Evolutionary conservation across 2,797 vertebrate genomes (phyloP), one percentile per base, ranked within the genome.

Genomic region (Acanthopagrus latus): DNA sequence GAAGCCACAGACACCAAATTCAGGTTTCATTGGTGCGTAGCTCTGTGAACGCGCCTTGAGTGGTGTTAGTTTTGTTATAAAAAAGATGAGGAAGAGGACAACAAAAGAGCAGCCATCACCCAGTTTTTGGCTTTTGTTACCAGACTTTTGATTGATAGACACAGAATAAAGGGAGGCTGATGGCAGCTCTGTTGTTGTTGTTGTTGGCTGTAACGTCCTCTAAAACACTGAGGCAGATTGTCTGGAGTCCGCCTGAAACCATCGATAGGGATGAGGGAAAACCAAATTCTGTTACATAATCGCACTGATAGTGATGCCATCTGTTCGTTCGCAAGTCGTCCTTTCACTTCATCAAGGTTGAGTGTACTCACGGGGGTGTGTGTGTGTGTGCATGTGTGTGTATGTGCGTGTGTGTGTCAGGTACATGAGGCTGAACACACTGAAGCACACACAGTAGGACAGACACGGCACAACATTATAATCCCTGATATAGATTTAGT

Each of bases 261-360:
- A 87, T 83, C 72, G 18, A 87, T 85, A 87, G 21, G 75, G 67
- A 82, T 66, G 82, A 71, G 78, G 82, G 62, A 88, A 88, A 89
- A 86, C 64, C 70, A 85, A 86, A 91, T 74, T 82, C 80, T 80
- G 79, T 92, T 90, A 79, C 59, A 67, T 86, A 91, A 89, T 76
- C 16, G 54, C 63, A 33, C 72, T 62, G 83, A 90, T 88, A 88
- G 88, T 68, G 88, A 90, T 62, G 88, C 89, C 88, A 91, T 91
- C 89, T 89, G 87, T 80, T 92, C 62, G 3, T 71, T 89, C 18
- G 66, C 76, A 75, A 86, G 84, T 85, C 52, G 85, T 90, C 90
- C 91, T 92, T 89, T 86, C 79, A 86, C 83, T 87, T 87, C 82
- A 88, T 91, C 88, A 91, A 93, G 91, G 91, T 90, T 91, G 91